Evolutionary conservation across 2,888 invertebrate species (phyloP), one percentile per base, ranked within the genome.

Genomic region (Leptopilina drosophilae): DNA sequence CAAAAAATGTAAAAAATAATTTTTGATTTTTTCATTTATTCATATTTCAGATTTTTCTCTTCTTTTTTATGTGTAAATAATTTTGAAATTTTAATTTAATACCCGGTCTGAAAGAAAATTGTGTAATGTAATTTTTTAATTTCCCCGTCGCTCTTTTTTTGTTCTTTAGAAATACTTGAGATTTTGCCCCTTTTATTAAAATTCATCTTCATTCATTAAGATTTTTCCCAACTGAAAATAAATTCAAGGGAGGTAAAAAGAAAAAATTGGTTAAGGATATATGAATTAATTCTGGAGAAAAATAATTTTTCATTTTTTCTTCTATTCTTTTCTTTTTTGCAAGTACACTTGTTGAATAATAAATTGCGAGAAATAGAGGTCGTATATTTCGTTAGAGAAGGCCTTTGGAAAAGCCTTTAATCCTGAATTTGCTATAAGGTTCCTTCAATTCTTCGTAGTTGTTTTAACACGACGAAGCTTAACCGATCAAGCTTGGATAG

Each of bases 401-500:
- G 33, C n/a, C 56, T 73, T 49, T 49, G 11, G 9, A 49, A 42
- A 73, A 56, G 53, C 20, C 9, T 33, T 59, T 73, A 56, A 73
- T 73, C 73, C 73, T 59, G 15, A 53, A 73, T 56, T 73, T 73
- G 53, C 40, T 40, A 14, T 56, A 40, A 62, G 73, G 56, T 73
- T 73, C 33, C 56, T 73, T 73, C 56, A 73, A 59, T 73, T 73
- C 56, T 73, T 56, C 14, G n/a, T 73, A 73, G 40, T 73, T 73
- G 33, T 53, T 69, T 69, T 73, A 59, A 56, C 56, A 73, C 8
- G 33, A 42, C 53, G 26, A 40, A 56, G 73, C 73, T 73, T 73
- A 56, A 56, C 56, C 56, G 56, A 73, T 73, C 56, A 73, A 59
- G 33, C 56, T 56, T 40, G n/a, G 33, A 73, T 73, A 59, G 56